phyloP scores from a whole-genome alignment of 2,113 vertebrate genomes.

The Cettia cetti region DNA sequence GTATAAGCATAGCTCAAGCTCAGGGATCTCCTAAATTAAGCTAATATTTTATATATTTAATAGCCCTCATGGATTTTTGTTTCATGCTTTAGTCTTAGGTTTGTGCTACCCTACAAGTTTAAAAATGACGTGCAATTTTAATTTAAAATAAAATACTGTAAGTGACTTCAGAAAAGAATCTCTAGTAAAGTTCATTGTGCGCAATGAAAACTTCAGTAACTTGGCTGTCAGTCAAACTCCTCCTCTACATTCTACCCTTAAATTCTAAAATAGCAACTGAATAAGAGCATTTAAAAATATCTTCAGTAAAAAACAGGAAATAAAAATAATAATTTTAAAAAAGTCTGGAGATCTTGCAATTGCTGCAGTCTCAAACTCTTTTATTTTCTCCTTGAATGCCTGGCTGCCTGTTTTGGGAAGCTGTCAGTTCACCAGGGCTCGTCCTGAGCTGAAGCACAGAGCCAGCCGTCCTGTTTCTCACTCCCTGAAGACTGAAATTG shows the following conservation, averaged over 20 bases:
- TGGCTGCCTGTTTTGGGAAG: background rate
- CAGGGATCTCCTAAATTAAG: background rate
- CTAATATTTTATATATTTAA: background rate
- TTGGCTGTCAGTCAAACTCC: constrained; percentile 6
- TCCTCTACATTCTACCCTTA: background rate
- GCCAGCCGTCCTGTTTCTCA: fast-evolving
- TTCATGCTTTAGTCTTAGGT: background rate
- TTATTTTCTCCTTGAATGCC: background rate
- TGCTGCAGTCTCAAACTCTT: background rate
- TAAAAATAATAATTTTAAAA: background rate
- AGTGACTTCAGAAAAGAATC: background rate
- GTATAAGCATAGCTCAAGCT: background rate
- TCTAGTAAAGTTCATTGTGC: background rate
- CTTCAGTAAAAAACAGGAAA: background rate
- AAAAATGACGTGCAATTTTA: background rate
- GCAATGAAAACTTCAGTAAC: background rate
- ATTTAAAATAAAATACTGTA: background rate
- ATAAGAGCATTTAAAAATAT: background rate
- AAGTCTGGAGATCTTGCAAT: background rate
- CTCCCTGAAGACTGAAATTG: background rate
- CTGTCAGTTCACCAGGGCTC: background rate
- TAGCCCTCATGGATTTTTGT: background rate
- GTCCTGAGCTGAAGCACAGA: fast-evolving
- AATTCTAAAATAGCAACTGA: background rate
- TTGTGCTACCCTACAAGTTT: background rate